phyloP scores from a whole-genome alignment of 2,888 invertebrate genomes.

The Drosophila anomelani region DNA sequence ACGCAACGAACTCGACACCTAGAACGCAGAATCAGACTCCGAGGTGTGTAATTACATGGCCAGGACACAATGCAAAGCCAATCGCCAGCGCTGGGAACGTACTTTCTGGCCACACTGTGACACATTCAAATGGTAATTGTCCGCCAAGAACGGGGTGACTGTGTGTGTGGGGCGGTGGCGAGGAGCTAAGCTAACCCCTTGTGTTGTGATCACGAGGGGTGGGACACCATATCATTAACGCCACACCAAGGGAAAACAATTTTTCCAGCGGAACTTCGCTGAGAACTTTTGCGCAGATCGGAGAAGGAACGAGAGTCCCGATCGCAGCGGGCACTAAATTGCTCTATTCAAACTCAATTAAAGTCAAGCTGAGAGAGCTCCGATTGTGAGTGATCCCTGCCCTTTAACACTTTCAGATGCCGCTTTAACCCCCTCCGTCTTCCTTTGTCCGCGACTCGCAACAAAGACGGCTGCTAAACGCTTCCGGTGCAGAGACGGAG shows the following conservation, averaged over 20 bases:
- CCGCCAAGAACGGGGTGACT: constrained; percentile 21
- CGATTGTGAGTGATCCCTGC: constrained; percentile 58
- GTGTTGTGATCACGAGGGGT: constrained; percentile 55
- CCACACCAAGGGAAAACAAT: constrained; percentile 68
- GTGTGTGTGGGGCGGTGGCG: constrained; percentile 8
- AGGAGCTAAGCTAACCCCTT: constrained; percentile 17
- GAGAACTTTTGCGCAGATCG: constrained; percentile 38
- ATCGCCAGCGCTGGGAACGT: constrained; percentile 59
- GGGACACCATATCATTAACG: constrained; percentile 81
- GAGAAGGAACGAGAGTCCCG: neutral
- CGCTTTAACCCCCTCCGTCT: constrained; percentile 11
- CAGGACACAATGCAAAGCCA: constrained; percentile 38
- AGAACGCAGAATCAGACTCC: constrained; percentile 27
- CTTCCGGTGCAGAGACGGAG: constrained; percentile 19
- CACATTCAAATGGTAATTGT: constrained; percentile 69
- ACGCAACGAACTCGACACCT: constrained; percentile 76
- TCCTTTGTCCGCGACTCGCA: constrained; percentile 24
- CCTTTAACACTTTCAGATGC: constrained; percentile 67
- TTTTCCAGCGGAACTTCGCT: constrained; percentile 26
- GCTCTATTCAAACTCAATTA: constrained; percentile 75
- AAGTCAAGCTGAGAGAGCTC: constrained; percentile 67
- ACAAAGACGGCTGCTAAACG: constrained; percentile 41
- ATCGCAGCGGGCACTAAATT: constrained; percentile 70
- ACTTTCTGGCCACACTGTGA: constrained; percentile 59
- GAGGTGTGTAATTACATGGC: constrained; percentile 60